Percentiles rank a stretch among this genome's conserved stretches.
Evolutionary conservation across 2,113 vertebrate species (phyloP).

Genomic region (Leucosticte australis): DNA sequence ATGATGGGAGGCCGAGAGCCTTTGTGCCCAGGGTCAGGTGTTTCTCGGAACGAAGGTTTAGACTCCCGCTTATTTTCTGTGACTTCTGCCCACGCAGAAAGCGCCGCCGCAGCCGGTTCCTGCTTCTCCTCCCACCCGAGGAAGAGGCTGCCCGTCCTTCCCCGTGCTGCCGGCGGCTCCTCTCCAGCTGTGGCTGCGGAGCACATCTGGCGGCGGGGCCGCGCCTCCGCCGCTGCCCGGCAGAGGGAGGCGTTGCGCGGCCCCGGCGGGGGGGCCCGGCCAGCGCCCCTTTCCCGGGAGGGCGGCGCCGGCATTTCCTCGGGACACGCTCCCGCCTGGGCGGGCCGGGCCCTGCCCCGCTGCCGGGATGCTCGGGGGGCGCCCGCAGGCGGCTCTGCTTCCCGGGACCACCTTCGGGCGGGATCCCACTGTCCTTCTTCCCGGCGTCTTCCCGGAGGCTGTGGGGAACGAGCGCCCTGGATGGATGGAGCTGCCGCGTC

Average conservation of each 20-base stretch:
- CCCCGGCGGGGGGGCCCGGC: not conserved
- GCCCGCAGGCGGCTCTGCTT: not conserved
- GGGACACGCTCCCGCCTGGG: not conserved
- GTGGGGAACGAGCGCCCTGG: not conserved
- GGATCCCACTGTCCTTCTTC: accelerated
- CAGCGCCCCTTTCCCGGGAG: not conserved
- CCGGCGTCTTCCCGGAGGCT: not conserved
- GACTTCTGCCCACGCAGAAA: not conserved
- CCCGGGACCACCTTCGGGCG: accelerated
- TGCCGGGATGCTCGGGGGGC: accelerated
- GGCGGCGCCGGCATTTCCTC: accelerated
- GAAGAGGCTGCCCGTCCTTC: not conserved
- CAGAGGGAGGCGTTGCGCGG: conserved; percentile 2
- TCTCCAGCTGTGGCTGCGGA: not conserved
- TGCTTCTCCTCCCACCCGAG: not conserved
- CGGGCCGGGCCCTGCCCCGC: not conserved
- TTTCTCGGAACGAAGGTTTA: not conserved
- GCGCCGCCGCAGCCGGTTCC: not conserved
- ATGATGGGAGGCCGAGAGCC: not conserved
- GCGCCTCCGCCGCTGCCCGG: not conserved
- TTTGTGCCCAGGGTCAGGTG: accelerated
- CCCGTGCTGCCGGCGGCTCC: not conserved
- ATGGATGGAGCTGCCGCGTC: not conserved
- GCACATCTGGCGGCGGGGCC: not conserved
- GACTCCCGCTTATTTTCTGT: not conserved